Evolutionary conservation across 2,888 invertebrate genomes (phyloP).

Genomic region (Callyntrura sp.): DNA sequence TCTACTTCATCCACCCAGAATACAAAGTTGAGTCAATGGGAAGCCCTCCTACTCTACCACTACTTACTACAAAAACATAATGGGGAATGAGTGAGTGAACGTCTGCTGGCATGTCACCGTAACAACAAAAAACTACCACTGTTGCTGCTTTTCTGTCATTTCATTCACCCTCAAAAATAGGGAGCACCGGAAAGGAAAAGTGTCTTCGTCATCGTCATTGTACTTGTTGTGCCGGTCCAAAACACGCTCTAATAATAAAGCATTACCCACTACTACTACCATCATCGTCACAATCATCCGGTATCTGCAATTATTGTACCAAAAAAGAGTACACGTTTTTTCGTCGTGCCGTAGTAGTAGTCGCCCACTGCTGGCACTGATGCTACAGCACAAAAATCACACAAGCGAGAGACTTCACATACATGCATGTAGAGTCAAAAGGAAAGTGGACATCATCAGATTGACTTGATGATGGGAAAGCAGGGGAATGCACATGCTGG

Average conservation of each 20-base stretch:
- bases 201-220: conserved; percentile 2
- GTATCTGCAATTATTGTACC: background rate
- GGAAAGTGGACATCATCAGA: conserved; percentile 69
- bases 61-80: conserved; percentile 65
- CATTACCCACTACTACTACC: conserved; percentile 19
- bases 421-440: conserved; percentile 1
- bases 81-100: conserved; percentile 35
- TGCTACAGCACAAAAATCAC: conserved; percentile 52
- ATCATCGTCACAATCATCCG: conserved; percentile 27
- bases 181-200: conserved; percentile 7
- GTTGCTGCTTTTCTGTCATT: conserved; percentile 34
- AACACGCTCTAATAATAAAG: conserved; percentile 47
- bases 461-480: conserved; percentile 73
- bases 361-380: background rate
- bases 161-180: background rate
- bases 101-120: conserved; percentile 65
- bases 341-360: too few relatives aligned
- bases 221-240: too few relatives aligned
- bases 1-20: conserved; percentile 6
- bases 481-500: conserved; percentile 52
- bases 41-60: too few relatives aligned
- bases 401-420: conserved; percentile 12
- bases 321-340: too few relatives aligned
- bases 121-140: conserved; percentile 17
- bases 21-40: conserved; percentile 55